Evolutionary conservation across 1,140 invertebrate species (phyloP).

Genomic region (Atta colombica): DNA sequence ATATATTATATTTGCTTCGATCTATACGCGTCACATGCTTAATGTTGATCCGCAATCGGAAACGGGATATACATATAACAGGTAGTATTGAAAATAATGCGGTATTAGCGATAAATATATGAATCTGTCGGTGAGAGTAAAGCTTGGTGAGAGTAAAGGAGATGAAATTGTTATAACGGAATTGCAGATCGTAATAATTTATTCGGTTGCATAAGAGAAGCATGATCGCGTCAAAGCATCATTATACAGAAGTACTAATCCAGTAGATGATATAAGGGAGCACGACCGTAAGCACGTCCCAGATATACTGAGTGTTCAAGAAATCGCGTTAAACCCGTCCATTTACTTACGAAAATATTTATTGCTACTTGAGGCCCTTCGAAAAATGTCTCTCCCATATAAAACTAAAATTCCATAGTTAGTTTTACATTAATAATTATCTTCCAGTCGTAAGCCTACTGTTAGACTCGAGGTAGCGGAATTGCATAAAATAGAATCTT

Average conservation of each 20-base stretch:
- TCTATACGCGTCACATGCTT: neutral
- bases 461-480: constrained; percentile 73
- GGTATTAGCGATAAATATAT: constrained; percentile 24
- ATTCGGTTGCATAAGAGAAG: constrained; percentile 28
- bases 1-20: constrained; percentile 35
- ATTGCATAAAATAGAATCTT: constrained; percentile 50
- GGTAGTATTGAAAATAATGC: neutral
- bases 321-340: neutral
- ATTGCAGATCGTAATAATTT: constrained; percentile 52
- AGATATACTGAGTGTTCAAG: neutral
- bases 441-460: constrained; percentile 58
- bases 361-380: neutral
- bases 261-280: neutral
- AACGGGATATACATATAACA: neutral
- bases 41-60: neutral
- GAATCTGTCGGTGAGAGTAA: constrained; percentile 29
- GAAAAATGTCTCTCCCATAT: neutral
- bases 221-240: neutral
- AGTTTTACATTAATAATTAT: constrained; percentile 46
- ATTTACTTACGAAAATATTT: constrained; percentile 5
- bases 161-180: constrained; percentile 21
- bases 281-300: neutral
- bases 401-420: constrained; percentile 31
- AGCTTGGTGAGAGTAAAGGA: neutral
- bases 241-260: constrained; percentile 40